phyloP scores from a whole-genome alignment of 2,888 invertebrate genomes.

The Pammene fasciana region DNA sequence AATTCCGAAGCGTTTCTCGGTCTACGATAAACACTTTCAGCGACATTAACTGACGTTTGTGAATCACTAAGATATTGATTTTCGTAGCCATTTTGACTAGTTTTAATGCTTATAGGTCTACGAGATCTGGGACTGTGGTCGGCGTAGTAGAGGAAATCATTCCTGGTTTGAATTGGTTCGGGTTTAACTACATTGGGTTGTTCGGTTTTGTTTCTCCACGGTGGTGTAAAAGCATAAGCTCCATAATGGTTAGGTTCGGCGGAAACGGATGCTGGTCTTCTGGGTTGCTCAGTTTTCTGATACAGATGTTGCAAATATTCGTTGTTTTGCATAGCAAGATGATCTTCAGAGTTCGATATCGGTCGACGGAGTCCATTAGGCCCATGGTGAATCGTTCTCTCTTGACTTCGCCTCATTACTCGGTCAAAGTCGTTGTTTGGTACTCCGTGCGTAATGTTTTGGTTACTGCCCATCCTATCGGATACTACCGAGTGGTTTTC shows the following conservation, averaged over 20 bases:
- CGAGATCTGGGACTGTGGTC: constrained; percentile 89
- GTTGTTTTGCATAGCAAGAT: constrained; percentile 80
- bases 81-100: constrained; percentile 72
- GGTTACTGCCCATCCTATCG: constrained; percentile 62
- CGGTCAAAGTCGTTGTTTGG: constrained; percentile 78
- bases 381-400: constrained; percentile 72
- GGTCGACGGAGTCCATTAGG: constrained; percentile 76
- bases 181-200: constrained; percentile 65
- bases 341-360: constrained; percentile 79
- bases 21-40: constrained; percentile 64
- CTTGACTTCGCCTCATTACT: constrained; percentile 79
- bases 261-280: constrained; percentile 78
- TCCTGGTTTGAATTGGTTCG: constrained; percentile 68
- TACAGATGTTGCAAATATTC: constrained; percentile 66
- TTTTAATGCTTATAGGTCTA: constrained; percentile 87
- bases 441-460: constrained; percentile 69
- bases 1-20: constrained; percentile 84
- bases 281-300: constrained; percentile 70
- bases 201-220: constrained; percentile 70
- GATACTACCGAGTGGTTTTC: constrained; percentile 68
- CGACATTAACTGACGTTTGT: constrained; percentile 67
- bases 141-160: constrained; percentile 86
- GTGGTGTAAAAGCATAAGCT: constrained; percentile 69
- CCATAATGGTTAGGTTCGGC: constrained; percentile 80
- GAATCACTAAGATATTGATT: constrained; percentile 80